Evolutionary conservation across 2,888 invertebrate species (phyloP).

Genomic region (Tachina grossa): DNA sequence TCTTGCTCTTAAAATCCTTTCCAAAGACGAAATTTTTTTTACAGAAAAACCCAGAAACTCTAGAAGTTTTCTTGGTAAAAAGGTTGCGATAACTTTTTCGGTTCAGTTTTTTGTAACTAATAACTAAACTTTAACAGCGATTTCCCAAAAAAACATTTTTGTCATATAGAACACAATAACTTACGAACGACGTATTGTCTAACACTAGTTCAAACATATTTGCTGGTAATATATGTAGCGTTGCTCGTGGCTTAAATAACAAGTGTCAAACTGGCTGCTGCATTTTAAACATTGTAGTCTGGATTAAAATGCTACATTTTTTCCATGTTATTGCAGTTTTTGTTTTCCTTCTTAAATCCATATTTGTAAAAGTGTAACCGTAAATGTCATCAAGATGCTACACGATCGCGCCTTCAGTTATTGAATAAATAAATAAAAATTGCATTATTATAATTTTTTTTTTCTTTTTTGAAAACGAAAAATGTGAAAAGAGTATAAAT

Average conservation of each 20-base stretch:
- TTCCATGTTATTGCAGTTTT: slow-evolving; percentile 24
- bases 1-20: too few relatives aligned
- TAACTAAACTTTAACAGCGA: too few relatives aligned
- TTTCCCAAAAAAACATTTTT: too few relatives aligned
- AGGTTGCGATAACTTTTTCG: too few relatives aligned
- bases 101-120: too few relatives aligned
- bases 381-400: slow-evolving; percentile 66
- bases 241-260: slow-evolving; percentile 51
- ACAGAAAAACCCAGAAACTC: too few relatives aligned
- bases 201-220: background rate
- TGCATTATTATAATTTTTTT: too few relatives aligned
- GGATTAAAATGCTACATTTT: slow-evolving; percentile 61
- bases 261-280: slow-evolving; percentile 71
- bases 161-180: too few relatives aligned
- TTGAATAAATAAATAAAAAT: slow-evolving; percentile 64
- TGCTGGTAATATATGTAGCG: background rate
- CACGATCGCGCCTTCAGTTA: slow-evolving; percentile 57
- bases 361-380: slow-evolving; percentile 60
- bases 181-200: too few relatives aligned
- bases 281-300: slow-evolving; percentile 63
- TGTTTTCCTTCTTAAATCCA: slow-evolving; percentile 20
- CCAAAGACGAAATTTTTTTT: too few relatives aligned
- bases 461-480: background rate
- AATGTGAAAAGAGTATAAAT: slow-evolving; percentile 13
- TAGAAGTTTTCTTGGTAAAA: too few relatives aligned